These are phyloP conservation scores for Dendrolimus punctatus DNA, from an alignment of 1,140 invertebrate species.

Conservation along the genomic window DNA sequence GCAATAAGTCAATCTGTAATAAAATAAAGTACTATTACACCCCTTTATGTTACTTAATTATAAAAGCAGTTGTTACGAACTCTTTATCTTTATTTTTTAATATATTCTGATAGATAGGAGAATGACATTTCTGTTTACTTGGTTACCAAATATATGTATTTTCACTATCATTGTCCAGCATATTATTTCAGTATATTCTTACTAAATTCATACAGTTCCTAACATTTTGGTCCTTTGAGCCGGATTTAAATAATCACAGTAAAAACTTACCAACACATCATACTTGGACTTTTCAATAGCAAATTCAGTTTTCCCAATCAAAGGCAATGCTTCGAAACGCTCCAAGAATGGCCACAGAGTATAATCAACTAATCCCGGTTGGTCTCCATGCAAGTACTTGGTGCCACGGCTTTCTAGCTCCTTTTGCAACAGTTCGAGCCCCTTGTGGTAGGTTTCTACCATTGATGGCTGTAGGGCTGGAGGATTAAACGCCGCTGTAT, in stretches of 20 bases:
- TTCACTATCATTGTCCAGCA: no score
- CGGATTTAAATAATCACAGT: slow-evolving; percentile 5
- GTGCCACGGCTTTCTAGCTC: slow-evolving; percentile 77
- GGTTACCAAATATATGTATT: no score
- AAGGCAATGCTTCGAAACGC: slow-evolving; percentile 74
- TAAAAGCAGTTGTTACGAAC: no score
- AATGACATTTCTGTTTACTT: no score
- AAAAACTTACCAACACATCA: slow-evolving; percentile 39
- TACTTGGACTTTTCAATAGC: slow-evolving; percentile 60
- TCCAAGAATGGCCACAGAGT: slow-evolving; percentile 94
- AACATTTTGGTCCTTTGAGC: no score
- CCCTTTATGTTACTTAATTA: no score
- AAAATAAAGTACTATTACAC: no score
- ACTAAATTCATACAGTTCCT: no score
- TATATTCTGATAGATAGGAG: no score
- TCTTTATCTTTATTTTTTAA: no score
- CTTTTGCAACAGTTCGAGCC: slow-evolving; percentile 77
- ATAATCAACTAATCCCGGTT: slow-evolving; percentile 85
- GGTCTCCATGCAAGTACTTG: slow-evolving; percentile 78
- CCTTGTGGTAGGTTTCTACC: slow-evolving; percentile 53
- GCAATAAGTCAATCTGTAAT: no score
- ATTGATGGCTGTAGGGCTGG: slow-evolving; percentile 29
- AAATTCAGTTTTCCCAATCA: slow-evolving; percentile 74
- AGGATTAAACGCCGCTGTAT: slow-evolving; percentile 54
- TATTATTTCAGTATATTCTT: no score